A percentile compares a stretch with the other conserved stretches of the same genome.
Evolutionary conservation across 2,797 vertebrate genomes (phyloP).

Genomic region (Muscicapa striata): DNA sequence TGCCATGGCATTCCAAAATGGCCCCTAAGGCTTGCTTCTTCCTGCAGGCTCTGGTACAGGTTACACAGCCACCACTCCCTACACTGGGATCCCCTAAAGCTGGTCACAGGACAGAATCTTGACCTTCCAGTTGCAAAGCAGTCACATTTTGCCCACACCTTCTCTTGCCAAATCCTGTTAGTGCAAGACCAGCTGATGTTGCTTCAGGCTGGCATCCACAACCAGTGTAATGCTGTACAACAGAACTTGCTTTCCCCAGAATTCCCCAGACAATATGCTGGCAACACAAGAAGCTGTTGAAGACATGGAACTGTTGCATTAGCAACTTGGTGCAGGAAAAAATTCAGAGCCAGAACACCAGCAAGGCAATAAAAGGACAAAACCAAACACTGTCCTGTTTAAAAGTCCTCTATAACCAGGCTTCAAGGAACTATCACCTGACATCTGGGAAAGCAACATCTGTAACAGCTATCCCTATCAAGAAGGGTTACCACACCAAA

Average conservation of each 20-base stretch:
- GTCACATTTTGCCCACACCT: background rate
- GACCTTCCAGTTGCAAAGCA: background rate
- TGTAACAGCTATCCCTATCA: background rate
- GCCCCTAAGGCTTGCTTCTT: background rate
- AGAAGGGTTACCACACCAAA: background rate
- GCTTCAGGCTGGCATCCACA: rapidly evolving
- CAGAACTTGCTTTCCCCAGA: background rate
- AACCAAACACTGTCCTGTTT: background rate
- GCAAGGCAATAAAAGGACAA: background rate
- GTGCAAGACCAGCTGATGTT: background rate
- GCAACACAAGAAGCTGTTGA: background rate
- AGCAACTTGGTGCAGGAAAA: background rate
- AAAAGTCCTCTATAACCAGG: background rate
- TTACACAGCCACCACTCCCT: background rate
- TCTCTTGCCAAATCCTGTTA: background rate
- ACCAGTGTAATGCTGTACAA: background rate
- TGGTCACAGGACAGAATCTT: background rate
- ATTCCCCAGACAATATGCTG: background rate
- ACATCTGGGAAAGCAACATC: background rate
- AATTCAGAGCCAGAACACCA: background rate
- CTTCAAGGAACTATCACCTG: background rate
- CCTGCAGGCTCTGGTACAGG: background rate
- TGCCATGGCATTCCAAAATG: background rate
- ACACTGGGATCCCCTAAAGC: background rate
- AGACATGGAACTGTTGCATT: background rate